Evolutionary conservation across 2,797 vertebrate genomes (phyloP).

Genomic region (Enteromius argenteus): DNA sequence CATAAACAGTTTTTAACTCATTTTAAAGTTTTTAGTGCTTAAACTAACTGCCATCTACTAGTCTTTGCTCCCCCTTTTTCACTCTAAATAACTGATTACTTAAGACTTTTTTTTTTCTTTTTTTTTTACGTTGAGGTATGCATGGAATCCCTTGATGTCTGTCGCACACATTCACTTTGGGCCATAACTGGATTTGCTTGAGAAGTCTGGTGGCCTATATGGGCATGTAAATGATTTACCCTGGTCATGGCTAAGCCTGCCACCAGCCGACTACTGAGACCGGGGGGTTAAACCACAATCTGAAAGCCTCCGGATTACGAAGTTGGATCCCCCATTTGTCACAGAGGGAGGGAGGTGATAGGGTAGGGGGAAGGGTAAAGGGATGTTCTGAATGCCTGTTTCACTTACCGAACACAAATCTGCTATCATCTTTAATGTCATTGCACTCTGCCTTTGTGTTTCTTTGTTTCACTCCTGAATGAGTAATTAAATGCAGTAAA

Average conservation of each 20-base stretch:
- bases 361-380: not conserved
- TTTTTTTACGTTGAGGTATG: constrained; percentile 9
- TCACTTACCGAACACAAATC: not conserved
- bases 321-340: constrained; percentile 45
- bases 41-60: not conserved
- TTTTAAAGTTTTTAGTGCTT: not conserved
- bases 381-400: not conserved
- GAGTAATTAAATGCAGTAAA: not conserved
- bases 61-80: not conserved
- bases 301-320: constrained; percentile 66
- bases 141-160: not conserved
- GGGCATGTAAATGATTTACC: constrained; percentile 75
- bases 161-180: constrained; percentile 3
- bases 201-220: constrained; percentile 62
- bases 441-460: constrained; percentile 2
- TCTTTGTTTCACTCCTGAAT: not conserved
- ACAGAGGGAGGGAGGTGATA: constrained; percentile 6
- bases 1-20: not conserved
- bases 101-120: constrained; percentile 39
- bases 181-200: constrained; percentile 23
- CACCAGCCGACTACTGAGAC: constrained; percentile 51
- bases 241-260: constrained; percentile 59
- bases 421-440: constrained; percentile 13
- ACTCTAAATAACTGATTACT: constrained; percentile 58
- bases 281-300: constrained; percentile 61